Base-by-base conservation (phyloP, 2,113 vertebrate species). In the Syrmaticus mikado region DNA sequence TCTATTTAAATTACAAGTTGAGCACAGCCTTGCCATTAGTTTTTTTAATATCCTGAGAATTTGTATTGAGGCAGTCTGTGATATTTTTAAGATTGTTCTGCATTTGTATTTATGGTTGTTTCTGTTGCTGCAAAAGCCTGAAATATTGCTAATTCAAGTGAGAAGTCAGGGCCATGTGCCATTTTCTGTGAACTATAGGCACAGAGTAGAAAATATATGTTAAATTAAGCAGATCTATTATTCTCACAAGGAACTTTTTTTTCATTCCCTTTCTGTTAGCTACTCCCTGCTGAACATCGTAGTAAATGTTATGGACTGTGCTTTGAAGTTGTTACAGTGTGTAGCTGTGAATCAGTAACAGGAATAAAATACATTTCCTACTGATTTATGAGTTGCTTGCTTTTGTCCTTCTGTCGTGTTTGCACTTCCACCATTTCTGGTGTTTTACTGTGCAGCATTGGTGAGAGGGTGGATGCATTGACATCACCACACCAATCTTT, bases 281-380 rank as follows among this genome's bases (percentile, higher is more conserved):
- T 83, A 32, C 79, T 83, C 16, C 60, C 36, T 92, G 82, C 71
- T 89, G 70, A 94, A 74, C 16, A 24, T 36, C 48, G 64, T 38
- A 80, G 82, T 92, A 32, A 65, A 92, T 93, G 87, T 93, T 93
- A 90, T 79, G 71, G 83, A 73, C 80, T 68, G 19, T 55, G 40
- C 66, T 94, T 74, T 74, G 65, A 85, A 85, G 67, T 28, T 40
- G 70, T 75, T 64, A 71, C 61, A 71, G 79, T 76, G 92, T 91
- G 80, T 36, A 88, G 55, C 77, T 85, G 30, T 71, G 82, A 84
- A 68, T 68, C 70, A 87, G 57, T 91, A 45, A 27, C 13, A 85
- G 61, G 64, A 68, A 34, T 74, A 82, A 95, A 87, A 94, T 36
- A 21, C 38, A n/a, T 83, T 91, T 83, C 87, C 87, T 52, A 67